Conservation (phyloP, 2,888 invertebrate species). For the Phymatocera aterrima region DNA sequence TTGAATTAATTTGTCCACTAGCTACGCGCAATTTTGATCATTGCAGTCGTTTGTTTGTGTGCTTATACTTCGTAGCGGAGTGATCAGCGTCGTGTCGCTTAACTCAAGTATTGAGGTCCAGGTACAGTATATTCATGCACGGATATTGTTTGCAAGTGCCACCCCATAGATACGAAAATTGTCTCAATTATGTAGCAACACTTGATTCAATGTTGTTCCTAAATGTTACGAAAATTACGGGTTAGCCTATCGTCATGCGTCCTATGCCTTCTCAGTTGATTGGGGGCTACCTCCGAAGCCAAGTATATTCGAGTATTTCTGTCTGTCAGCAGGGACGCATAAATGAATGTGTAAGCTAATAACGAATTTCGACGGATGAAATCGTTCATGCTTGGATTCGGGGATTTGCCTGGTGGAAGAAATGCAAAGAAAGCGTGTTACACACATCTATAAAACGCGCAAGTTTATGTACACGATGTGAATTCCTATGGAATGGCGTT, state of each 20-base stretch:
- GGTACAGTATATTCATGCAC: not conserved
- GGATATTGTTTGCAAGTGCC: too few species aligned
- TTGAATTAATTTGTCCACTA: not conserved
- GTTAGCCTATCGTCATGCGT: too few species aligned
- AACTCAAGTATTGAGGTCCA: not conserved
- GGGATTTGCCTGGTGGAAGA: not conserved
- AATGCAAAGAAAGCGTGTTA: too few species aligned
- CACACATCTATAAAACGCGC: not conserved
- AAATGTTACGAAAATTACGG: too few species aligned
- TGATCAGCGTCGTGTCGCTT: not conserved
- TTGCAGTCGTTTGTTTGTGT: not conserved
- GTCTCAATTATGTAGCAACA: too few species aligned
- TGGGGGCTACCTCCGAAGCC: too few species aligned
- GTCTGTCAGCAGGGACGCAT: not conserved
- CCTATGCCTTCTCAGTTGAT: too few species aligned
- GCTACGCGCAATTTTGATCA: not conserved
- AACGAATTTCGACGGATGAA: not conserved
- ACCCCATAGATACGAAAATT: too few species aligned
- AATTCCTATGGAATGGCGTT: not conserved
- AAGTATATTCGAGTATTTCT: too few species aligned
- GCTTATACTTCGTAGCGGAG: too few species aligned
- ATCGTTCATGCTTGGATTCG: not conserved
- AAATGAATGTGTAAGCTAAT: too few species aligned
- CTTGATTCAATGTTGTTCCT: too few species aligned
- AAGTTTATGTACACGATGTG: not conserved